Base-by-base conservation (phyloP, 2,797 vertebrate species). In the Furcifer pardalis region DNA sequence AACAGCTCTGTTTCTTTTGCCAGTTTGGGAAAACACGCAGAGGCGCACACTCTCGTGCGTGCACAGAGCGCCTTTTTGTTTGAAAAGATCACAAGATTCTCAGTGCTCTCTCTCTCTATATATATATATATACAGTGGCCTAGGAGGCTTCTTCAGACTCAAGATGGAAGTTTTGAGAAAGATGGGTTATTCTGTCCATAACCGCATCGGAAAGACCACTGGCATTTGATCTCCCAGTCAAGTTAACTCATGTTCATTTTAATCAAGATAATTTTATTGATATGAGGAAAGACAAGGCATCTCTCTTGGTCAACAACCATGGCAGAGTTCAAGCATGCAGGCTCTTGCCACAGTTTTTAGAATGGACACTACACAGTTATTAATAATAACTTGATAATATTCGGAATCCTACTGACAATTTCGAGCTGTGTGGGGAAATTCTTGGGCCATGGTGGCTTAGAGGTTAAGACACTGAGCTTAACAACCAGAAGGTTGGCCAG, bases 11-110 rank as follows among this genome's bases (percentile, higher is more conserved):
- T 83, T 84, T 86, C 90, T 73, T 79, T 88, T 87, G 85, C 71
- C 83, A 88, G 1, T 42, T 73, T 84, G 62, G 66, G 66, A 60
- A 88, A 71, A 68, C 84, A 60, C 37, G 10, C 40, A 25, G 23
- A 73, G n/a, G 84, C 82, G 66, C 78, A 87, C 73, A 71, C 80
- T 17, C 62, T 19, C 79, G 13, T 15, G 2, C 17, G 32, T 46
- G 13, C 74, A 83, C 62, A 77, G 23, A 68, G 27, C 85, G 91
- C 35, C 44, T 92, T 92, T 90, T 89, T 88, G 44, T 89, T 93
- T 90, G 87, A 90, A 89, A 90, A 93, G 90, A 91, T 93, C 77
- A 79, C 46, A 91, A 83, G 86, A 90, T 85, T 92, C 92, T 68
- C 62, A 10, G 30, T 40, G 72, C 90, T n/a, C n/a, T n/a, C n/a